Conservation (phyloP, 2,888 invertebrate species). For the Plagodis dolabraria region DNA sequence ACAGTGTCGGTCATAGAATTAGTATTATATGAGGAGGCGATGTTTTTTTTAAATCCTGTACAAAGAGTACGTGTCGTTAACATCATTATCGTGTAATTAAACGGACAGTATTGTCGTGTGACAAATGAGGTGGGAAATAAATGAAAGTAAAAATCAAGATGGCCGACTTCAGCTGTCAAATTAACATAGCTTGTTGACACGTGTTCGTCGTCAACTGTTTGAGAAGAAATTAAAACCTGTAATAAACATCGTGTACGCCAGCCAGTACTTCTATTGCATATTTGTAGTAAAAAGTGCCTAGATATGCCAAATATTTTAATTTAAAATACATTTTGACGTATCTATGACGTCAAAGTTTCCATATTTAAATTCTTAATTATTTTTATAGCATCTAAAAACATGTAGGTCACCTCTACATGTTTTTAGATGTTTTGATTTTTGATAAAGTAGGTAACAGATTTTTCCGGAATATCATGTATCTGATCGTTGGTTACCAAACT, state of each 20-base stretch:
- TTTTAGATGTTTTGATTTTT: neutral
- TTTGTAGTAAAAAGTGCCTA: constrained; percentile 1
- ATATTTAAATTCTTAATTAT: constrained; percentile 17
- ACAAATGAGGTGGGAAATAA: constrained; percentile 44
- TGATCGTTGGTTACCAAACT: too few species aligned
- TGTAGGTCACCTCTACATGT: constrained; percentile 19
- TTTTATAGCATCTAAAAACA: constrained; percentile 20
- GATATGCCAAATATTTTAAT: neutral
- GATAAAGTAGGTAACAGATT: too few species aligned
- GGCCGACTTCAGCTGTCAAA: constrained; percentile 57
- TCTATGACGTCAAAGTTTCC: constrained; percentile 13
- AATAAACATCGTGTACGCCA: constrained; percentile 21
- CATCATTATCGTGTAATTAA: constrained; percentile 35
- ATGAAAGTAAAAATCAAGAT: constrained; percentile 48
- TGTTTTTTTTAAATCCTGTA: constrained; percentile 1
- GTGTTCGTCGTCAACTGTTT: constrained; percentile 33
- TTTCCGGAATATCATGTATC: too few species aligned
- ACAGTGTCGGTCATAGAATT: neutral
- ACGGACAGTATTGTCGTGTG: constrained; percentile 30
- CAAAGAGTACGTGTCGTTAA: constrained; percentile 19
- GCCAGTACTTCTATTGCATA: constrained; percentile 8
- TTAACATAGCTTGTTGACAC: constrained; percentile 45
- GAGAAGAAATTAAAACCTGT: constrained; percentile 25
- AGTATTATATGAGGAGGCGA: too few species aligned
- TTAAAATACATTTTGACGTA: constrained; percentile 2